Conservation (phyloP, 2,113 vertebrate genomes). For the Daboia siamensis region DNA sequence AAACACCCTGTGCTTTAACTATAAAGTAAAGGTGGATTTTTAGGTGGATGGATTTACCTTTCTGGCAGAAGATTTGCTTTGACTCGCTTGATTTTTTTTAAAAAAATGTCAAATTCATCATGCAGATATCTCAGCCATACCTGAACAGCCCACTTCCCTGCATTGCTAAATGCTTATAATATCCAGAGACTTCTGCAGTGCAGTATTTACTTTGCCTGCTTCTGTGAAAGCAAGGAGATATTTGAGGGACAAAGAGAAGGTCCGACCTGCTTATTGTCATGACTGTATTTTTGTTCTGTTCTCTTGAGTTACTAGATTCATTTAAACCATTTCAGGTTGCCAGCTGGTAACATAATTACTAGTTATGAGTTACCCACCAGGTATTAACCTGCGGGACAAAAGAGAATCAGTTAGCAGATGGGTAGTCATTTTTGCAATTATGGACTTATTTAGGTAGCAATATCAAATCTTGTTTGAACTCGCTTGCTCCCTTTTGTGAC, state of each 20-base stretch:
- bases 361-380: neutral
- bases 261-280: conserved; percentile 6
- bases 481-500: neutral
- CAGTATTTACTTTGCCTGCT: neutral
- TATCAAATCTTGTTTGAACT: neutral
- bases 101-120: neutral
- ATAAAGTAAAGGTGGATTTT: neutral
- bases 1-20: neutral
- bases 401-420: neutral
- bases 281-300: neutral
- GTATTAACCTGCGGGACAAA: conserved; percentile 3
- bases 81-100: neutral
- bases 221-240: neutral
- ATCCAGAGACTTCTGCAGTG: neutral
- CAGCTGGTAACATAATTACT: conserved; percentile 24
- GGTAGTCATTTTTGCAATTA: neutral
- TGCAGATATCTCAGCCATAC: neutral
- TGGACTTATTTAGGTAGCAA: neutral
- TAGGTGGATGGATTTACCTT: neutral
- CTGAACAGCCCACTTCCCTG: neutral
- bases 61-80: neutral
- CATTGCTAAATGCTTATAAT: neutral
- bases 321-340: conserved; percentile 8
- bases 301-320: neutral
- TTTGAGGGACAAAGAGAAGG: neutral